phyloP scores from a whole-genome alignment of 2,113 vertebrate genomes.

The Prunella fulvescens region DNA sequence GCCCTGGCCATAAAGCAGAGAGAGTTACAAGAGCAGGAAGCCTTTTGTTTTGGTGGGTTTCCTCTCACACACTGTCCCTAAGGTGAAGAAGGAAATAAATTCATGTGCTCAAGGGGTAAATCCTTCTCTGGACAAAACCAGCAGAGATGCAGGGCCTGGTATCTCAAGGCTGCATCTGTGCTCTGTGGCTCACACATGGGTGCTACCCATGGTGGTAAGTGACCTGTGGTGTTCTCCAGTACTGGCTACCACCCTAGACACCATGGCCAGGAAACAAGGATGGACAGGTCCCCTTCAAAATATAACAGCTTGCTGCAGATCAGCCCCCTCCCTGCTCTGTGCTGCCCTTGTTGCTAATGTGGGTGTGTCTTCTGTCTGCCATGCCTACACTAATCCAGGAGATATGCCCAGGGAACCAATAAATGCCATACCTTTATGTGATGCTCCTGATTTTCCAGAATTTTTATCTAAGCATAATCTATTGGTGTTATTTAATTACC shows the following conservation, averaged over 20 bases:
- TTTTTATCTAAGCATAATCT: not conserved
- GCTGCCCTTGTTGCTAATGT: accelerated
- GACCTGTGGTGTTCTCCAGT: not conserved
- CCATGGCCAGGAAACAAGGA: not conserved
- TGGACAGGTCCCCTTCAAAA: not conserved
- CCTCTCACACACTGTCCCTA: not conserved
- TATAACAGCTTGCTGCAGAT: not conserved
- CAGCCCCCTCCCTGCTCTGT: not conserved
- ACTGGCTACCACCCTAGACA: not conserved
- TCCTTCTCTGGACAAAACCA: not conserved
- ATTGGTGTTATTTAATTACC: not conserved
- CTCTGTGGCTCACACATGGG: not conserved
- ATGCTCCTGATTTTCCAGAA: not conserved
- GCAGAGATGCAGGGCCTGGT: accelerated
- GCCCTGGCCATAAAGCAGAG: not conserved
- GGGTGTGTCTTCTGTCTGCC: not conserved
- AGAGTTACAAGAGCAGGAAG: not conserved
- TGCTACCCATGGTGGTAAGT: accelerated
- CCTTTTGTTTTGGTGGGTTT: not conserved
- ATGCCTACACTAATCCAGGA: not conserved
- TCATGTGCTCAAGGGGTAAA: not conserved
- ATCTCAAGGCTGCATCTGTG: not conserved
- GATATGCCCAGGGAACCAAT: not conserved
- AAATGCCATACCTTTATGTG: not conserved
- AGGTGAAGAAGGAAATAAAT: not conserved